These are phyloP conservation scores for Corythaixoides concolor DNA, from an alignment of 2,113 vertebrate genomes.

Conservation along the genomic window DNA sequence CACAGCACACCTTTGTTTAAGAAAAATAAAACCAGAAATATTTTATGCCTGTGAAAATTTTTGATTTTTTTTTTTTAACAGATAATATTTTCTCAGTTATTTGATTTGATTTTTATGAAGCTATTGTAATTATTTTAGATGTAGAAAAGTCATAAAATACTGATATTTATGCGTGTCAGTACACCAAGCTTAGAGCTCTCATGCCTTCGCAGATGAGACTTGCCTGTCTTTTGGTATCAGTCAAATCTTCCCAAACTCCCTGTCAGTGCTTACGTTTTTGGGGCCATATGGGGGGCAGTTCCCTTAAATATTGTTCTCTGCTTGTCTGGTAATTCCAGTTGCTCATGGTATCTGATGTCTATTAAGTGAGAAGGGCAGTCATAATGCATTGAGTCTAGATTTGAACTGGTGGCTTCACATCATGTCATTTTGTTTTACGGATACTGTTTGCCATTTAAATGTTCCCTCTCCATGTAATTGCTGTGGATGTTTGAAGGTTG, in stretches of 20 bases:
- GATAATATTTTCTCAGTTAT: background rate
- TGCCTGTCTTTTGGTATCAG: background rate
- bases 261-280: background rate
- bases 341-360: background rate
- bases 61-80: background rate
- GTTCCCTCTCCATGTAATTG: background rate
- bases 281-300: background rate
- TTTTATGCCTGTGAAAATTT: background rate
- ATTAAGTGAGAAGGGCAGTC: slow-evolving; percentile 38
- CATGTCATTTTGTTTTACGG: slow-evolving; percentile 4
- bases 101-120: background rate
- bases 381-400: background rate
- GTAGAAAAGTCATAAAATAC: background rate
- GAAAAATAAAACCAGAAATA: background rate
- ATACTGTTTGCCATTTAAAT: slow-evolving; percentile 18
- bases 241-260: background rate
- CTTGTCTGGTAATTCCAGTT: background rate
- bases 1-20: background rate
- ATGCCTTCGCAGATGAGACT: background rate
- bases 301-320: background rate
- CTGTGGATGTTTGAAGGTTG: background rate
- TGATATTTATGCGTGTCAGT: background rate
- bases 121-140: background rate
- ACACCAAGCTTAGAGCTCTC: background rate
- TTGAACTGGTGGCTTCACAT: slow-evolving; percentile 19